A percentile compares a stretch with the other conserved stretches of the same genome.
These are phyloP conservation scores for Ochropacha duplaris DNA, from an alignment of 2,888 invertebrate genomes.

Conservation along the genomic window DNA sequence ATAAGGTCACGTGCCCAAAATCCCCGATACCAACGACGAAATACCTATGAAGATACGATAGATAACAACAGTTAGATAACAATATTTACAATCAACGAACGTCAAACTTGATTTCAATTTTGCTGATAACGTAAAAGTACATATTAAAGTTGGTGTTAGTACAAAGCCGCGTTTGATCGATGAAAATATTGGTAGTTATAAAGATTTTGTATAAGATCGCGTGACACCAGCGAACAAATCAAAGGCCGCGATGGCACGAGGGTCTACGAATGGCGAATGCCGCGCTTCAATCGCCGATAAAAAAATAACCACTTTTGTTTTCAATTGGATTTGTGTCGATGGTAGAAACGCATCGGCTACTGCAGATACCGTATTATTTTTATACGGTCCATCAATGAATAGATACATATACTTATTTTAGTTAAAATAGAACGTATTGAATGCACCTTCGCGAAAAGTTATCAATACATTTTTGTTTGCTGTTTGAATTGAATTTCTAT, in stretches of 20 bases:
- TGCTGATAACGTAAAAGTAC: neutral
- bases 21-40: neutral
- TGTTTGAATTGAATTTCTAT: neutral
- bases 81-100: neutral
- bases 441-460: neutral
- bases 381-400: constrained; percentile 7
- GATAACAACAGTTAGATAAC: neutral
- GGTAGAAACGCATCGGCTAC: constrained; percentile 13
- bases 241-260: constrained; percentile 59
- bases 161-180: constrained; percentile 42
- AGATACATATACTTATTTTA: neutral
- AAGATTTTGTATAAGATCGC: constrained; percentile 41
- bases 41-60: no score
- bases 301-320: constrained; percentile 54
- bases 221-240: constrained; percentile 53
- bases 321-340: constrained; percentile 31
- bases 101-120: neutral
- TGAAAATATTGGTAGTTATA: constrained; percentile 36
- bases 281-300: constrained; percentile 42
- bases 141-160: neutral
- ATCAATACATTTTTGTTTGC: neutral
- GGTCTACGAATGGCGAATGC: constrained; percentile 43
- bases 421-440: neutral
- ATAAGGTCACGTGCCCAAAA: neutral
- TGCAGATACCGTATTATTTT: constrained; percentile 22